Base-by-base conservation (phyloP, 2,888 invertebrate species). In the Limnephilus rhombicus region DNA sequence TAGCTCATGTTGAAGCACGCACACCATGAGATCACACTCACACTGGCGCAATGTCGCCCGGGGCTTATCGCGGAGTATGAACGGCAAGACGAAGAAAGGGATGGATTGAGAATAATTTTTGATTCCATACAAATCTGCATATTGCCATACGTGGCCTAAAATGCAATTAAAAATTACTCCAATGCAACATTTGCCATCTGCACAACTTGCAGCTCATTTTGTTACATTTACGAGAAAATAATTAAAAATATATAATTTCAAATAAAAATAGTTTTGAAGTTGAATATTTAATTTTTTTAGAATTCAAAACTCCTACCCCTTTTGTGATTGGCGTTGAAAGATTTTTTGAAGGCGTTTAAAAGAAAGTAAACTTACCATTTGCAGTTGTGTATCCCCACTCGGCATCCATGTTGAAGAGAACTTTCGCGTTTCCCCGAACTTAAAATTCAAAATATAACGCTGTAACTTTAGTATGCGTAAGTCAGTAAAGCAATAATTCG, bases 381-480 rank as follows among this genome's bases (percentile, higher is more conserved):
- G 96, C 96, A 94, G 95, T 95, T 94, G 96, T 96, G 95, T 97
- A 97, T 95, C 97, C 97, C 97, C 97, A 97, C 92, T 96, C 96
- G 94, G 95, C 95, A 94, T 95, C 96, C 96, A 96, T 96, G 94
- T 94, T 94, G 93, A 94, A 15, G 45, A 83, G 68, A 88, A 82
- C 31, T 91, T 91, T 89, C 86, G 83, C 89, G 89, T 80, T 31
- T 37, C n/a, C 80, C 81, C 89, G 89, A 80, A 80, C 31, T 15
- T 81, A 15, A 81, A 89, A 81, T 68, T n/a, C 9, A 68, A 68
- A 24, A 68, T 68, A 68, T n/a, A 68, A 68, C 68, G 68, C 68
- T 68, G 68, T 68, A 68, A 68, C 68, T 5, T 24, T 7, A 68
- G 68, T 68, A n/a, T 68, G 68, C 24, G 37, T 9, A 37, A 83